Conservation (phyloP, 2,888 invertebrate genomes). For the Tridacna crocea region DNA sequence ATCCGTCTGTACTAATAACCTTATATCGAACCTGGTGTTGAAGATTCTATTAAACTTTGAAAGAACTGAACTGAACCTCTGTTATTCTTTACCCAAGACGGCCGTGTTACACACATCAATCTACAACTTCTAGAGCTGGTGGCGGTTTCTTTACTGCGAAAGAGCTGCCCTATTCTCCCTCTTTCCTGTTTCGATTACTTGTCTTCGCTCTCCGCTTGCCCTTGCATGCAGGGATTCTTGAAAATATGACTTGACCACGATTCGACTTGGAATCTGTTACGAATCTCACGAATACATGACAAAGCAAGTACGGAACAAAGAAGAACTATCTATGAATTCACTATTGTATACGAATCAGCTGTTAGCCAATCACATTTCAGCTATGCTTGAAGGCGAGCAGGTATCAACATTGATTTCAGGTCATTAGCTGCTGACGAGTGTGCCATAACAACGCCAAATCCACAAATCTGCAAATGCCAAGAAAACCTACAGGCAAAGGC, state of each 20-base stretch:
- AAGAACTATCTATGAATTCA: conserved; percentile 38
- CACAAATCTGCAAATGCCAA: conserved; percentile 28
- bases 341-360: conserved; percentile 36
- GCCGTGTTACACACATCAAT: conserved; percentile 3
- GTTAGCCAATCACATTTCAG: too few species aligned
- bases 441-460: conserved; percentile 23
- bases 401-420: conserved; percentile 28
- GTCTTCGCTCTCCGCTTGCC: background rate
- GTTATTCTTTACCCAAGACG: too few species aligned
- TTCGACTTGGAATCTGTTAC: too few species aligned
- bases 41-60: too few species aligned
- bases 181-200: background rate
- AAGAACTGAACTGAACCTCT: too few species aligned
- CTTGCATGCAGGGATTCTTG: conserved; percentile 27
- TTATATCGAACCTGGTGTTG: too few species aligned
- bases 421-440: conserved; percentile 36
- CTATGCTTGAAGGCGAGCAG: conserved; percentile 27
- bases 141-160: conserved; percentile 10
- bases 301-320: conserved; percentile 31
- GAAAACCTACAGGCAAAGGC: conserved; percentile 20
- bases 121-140: conserved; percentile 14
- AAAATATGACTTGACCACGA: conserved; percentile 31
- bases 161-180: conserved; percentile 3
- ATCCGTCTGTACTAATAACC: too few species aligned
- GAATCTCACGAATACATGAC: conserved; percentile 38